Evolutionary conservation across 1,140 invertebrate species (phyloP).

Genomic region (Neomicropteryx cornuta): DNA sequence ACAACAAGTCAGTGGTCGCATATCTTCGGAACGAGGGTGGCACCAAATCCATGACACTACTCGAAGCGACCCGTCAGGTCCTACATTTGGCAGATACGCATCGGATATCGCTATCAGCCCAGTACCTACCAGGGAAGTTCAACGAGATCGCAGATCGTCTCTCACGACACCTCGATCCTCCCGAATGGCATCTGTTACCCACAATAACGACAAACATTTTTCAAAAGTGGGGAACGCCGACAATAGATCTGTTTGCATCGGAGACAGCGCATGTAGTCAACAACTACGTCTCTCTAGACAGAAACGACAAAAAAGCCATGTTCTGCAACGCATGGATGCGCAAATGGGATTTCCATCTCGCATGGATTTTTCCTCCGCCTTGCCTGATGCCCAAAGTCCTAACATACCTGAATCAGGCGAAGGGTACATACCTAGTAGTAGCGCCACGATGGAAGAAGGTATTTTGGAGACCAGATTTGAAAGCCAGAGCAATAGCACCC

Average conservation of each 20-base stretch:
- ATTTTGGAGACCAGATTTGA: slow-evolving; percentile 17
- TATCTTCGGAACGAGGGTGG: slow-evolving; percentile 16
- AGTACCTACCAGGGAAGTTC: slow-evolving; percentile 14
- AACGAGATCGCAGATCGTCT: slow-evolving; percentile 15
- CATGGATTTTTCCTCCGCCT: slow-evolving; percentile 18
- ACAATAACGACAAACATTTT: slow-evolving; percentile 4
- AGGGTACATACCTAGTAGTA: slow-evolving; percentile 10
- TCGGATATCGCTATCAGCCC: slow-evolving; percentile 8
- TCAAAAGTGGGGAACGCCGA: slow-evolving; percentile 14
- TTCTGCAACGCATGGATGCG: slow-evolving; percentile 18
- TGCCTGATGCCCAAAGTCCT: slow-evolving; percentile 17
- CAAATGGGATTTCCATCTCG: slow-evolving; percentile 15
- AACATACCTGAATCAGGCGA: slow-evolving; percentile 11
- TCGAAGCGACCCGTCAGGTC: slow-evolving; percentile 4
- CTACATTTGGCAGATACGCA: slow-evolving; percentile 2
- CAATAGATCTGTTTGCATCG: slow-evolving; percentile 18
- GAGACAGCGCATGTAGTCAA: slow-evolving; percentile 11
- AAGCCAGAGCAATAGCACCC: slow-evolving; percentile 6
- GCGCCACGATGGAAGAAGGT: slow-evolving; percentile 16
- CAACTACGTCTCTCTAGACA: slow-evolving; percentile 14
- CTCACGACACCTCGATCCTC: slow-evolving; percentile 7
- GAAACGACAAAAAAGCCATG: slow-evolving; percentile 11
- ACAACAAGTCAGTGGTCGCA: slow-evolving; percentile 17
- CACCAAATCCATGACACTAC: slow-evolving; percentile 10
- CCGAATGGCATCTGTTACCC: slow-evolving; percentile 15